Evolutionary conservation across 2,888 invertebrate genomes (phyloP).

Genomic region (Petrolisthes cinctipes): DNA sequence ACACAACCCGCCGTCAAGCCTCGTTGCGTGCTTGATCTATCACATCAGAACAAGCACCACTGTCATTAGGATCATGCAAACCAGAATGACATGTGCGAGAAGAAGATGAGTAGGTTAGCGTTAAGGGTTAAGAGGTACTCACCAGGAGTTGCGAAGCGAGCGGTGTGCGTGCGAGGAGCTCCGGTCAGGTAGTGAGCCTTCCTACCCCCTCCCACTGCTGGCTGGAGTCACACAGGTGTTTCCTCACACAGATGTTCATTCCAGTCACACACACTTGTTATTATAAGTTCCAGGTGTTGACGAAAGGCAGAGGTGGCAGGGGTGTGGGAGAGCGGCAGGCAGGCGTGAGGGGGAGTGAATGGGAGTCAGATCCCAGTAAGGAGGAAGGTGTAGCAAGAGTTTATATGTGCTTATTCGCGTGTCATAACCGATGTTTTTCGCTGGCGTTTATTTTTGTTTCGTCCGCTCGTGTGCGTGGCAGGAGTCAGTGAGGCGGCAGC

Average conservation of each 20-base stretch:
- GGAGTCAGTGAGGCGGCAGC: not conserved
- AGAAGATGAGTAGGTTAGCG: not conserved
- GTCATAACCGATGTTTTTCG: conserved; percentile 40
- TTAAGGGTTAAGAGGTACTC: conserved; percentile 6
- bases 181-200: conserved; percentile 41
- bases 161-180: conserved; percentile 37
- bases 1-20: not conserved
- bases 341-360: conserved; percentile 26
- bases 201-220: conserved; percentile 21
- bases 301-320: conserved; percentile 15
- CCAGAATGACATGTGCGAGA: not conserved
- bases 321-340: conserved; percentile 27
- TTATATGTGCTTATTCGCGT: conserved; percentile 35
- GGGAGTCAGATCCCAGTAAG: conserved; percentile 27
- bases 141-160: conserved; percentile 38
- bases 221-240: conserved; percentile 39
- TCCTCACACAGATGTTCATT: conserved; percentile 38
- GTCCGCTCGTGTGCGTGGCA: conserved; percentile 35
- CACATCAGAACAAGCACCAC: not conserved
- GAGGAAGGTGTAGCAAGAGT: conserved; percentile 36
- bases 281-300: conserved; percentile 34
- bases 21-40: not conserved
- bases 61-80: not conserved
- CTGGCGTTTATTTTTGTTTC: conserved; percentile 39
- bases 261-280: conserved; percentile 44